Percentiles rank a stretch among this genome's conserved stretches.
phyloP scores from a whole-genome alignment of 2,888 invertebrate species.

The Ophion costatus region DNA sequence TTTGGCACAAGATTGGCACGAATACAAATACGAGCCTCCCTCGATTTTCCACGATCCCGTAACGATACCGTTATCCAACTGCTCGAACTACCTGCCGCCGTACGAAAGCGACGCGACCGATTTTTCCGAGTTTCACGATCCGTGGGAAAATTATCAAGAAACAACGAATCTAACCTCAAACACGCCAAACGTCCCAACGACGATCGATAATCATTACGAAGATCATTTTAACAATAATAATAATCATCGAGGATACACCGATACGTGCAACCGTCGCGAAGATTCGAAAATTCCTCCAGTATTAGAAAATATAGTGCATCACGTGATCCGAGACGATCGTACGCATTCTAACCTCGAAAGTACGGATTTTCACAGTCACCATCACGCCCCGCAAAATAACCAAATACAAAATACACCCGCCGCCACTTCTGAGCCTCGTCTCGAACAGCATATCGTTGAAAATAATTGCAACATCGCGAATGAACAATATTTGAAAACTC shows the following conservation, averaged over 20 bases:
- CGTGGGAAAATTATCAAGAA: slow-evolving; percentile 87
- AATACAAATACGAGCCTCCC: slow-evolving; percentile 68
- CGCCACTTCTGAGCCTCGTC: not conserved
- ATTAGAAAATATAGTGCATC: slow-evolving; percentile 30
- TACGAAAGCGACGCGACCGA: slow-evolving; percentile 71
- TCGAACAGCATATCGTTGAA: not conserved
- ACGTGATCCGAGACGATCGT: not conserved
- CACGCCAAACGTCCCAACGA: not conserved
- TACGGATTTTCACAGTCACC: slow-evolving; percentile 57
- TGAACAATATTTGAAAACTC: not conserved
- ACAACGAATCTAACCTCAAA: not conserved
- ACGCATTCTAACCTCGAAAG: slow-evolving; percentile 37
- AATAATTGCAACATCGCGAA: slow-evolving; percentile 45
- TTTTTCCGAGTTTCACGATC: slow-evolving; percentile 86
- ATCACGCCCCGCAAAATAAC: slow-evolving; percentile 40
- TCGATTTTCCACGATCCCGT: slow-evolving; percentile 41
- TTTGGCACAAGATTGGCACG: slow-evolving; percentile 81
- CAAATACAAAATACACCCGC: not conserved
- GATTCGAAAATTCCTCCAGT: slow-evolving; percentile 29
- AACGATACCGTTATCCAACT: slow-evolving; percentile 8
- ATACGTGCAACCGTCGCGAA: not conserved
- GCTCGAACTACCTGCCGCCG: slow-evolving; percentile 65
- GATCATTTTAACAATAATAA: not conserved
- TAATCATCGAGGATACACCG: not conserved
- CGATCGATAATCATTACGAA: not conserved